Base-by-base conservation (phyloP, 2,888 invertebrate genomes). In the Tethea ocularis region DNA sequence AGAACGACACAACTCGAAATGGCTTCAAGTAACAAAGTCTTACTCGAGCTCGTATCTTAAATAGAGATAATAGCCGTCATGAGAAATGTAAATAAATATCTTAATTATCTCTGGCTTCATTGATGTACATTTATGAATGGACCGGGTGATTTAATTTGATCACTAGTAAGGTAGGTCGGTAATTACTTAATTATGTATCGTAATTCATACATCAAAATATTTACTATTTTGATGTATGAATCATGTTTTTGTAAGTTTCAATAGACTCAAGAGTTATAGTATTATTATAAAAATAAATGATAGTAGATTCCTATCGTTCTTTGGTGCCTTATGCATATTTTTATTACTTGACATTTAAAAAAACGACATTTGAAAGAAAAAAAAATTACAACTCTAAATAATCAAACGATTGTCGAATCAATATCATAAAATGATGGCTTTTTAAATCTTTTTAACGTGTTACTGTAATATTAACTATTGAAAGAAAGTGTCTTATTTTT, bases 61-160 rank as follows among this genome's bases (percentile, higher is more conserved):
- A 17, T 10, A 46, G 20, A 46, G 46, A 46, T 46, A 46, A 20
- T n/a, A 5, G n/a, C 38, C 20, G 58, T 55, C 54, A 41, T 41
- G 61, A 61, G 61, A 57, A 57, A 51, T 57, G 61, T 59, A 51
- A 61, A 61, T 57, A 61, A 60, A 60, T 55, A 29, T 46, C 20
- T 23, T 15, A 38, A 59, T 33, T 20, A 33, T 46, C 17, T 54
- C 26, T 2, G 2, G 7, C 13, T 33, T 46, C 41, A 46, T 46
- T 46, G 46, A 20, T 46, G 46, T 46, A 38, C n/a, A 1, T 38
- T 38, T 7, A 38, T 38, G 38, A 38, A 38, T 38, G 38, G 2
- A 36, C 13, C 4, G 7, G 36, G 15, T 36, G 36, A 36, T 36
- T 36, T 15, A 36, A 36, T 36, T 15, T 33, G 33, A 15, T 38